Evolutionary conservation across 2,113 vertebrate genomes (phyloP).

Genomic region (Sphaerodactylus townsendi): DNA sequence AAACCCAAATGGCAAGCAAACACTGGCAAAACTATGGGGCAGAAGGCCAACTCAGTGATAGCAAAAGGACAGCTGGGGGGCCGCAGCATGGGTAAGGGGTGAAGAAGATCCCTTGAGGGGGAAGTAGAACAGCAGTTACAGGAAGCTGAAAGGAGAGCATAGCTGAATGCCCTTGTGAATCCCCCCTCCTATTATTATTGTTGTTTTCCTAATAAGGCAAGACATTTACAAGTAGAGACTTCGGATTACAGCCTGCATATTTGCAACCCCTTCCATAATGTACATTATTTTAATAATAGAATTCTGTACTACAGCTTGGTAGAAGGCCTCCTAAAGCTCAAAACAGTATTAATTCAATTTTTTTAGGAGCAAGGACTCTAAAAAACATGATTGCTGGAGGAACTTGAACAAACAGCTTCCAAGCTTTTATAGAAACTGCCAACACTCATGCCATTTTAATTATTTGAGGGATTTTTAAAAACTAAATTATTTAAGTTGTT

Average conservation of each 20-base stretch:
- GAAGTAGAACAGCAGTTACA: no score
- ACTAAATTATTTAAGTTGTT: conserved; percentile 44
- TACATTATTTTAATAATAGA: conserved; percentile 28
- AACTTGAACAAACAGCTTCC: conserved; percentile 22
- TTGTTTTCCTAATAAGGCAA: neutral
- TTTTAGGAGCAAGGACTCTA: conserved; percentile 1
- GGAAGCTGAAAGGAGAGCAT: no score
- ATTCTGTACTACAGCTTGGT: conserved; percentile 26
- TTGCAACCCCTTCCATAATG: neutral
- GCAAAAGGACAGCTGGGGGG: no score
- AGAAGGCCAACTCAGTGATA: no score
- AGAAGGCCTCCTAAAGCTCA: neutral
- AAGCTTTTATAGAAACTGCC: conserved; percentile 29
- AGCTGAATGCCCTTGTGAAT: no score
- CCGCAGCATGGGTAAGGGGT: no score
- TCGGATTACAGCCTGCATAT: neutral
- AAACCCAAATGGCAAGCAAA: no score
- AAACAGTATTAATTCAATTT: neutral
- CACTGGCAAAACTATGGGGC: no score
- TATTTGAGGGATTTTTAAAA: conserved; percentile 17
- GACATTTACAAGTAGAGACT: neutral
- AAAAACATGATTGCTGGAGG: neutral
- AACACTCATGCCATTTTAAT: conserved; percentile 46
- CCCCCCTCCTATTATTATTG: neutral
- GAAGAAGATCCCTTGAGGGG: no score